Conservation (phyloP, 1,140 invertebrate species). For the Bombus waltoni region DNA sequence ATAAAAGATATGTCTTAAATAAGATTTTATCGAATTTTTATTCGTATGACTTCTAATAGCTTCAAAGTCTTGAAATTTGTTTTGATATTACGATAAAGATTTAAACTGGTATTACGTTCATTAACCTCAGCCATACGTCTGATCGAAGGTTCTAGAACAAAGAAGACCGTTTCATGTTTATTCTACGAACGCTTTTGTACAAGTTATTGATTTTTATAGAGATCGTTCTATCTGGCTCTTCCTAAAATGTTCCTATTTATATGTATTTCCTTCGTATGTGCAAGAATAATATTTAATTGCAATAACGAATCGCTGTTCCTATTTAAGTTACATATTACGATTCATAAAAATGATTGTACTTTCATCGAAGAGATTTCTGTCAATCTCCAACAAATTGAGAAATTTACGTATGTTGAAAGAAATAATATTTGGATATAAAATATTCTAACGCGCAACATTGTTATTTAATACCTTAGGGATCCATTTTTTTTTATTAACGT, state of each 20-base stretch:
- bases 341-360: not conserved
- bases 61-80: not conserved
- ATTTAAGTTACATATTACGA: not conserved
- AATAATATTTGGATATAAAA: not conserved
- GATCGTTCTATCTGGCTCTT: not conserved
- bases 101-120: not conserved
- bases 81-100: not conserved
- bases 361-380: not conserved
- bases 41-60: not conserved
- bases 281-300: constrained; percentile 28
- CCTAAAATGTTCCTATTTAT: constrained; percentile 38
- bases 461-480: constrained; percentile 3
- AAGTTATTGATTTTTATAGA: not conserved
- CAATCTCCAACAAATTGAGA: not conserved
- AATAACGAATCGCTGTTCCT: constrained; percentile 43
- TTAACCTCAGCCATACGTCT: not conserved
- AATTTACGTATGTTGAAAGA: not conserved
- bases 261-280: not conserved
- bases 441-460: not conserved
- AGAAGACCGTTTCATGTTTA: not conserved
- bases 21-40: not conserved
- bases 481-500: constrained; percentile 6
- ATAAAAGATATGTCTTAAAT: not conserved
- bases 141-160: not conserved
- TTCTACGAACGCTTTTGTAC: not conserved